phyloP scores from a whole-genome alignment of 1,140 invertebrate species.

The Drosophila saltans region DNA sequence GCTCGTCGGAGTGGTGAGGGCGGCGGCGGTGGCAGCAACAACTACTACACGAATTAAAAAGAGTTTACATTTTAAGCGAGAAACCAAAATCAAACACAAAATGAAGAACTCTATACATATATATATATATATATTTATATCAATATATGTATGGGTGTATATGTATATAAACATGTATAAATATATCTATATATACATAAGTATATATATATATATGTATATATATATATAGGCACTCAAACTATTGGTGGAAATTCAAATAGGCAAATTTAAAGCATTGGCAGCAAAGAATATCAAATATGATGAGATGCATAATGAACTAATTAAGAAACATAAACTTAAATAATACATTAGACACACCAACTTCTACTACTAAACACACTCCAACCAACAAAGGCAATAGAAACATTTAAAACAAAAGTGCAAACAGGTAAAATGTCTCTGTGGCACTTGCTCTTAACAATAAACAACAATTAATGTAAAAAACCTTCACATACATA shows the following conservation, averaged over 20 bases:
- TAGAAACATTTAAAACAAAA: slow-evolving; percentile 24
- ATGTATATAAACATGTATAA: slow-evolving; percentile 21
- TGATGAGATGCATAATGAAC: slow-evolving; percentile 23
- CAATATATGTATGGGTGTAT: neutral
- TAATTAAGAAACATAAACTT: slow-evolving; percentile 14
- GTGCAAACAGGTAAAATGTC: slow-evolving; percentile 17
- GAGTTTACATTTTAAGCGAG: slow-evolving; percentile 24
- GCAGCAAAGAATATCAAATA: slow-evolving; percentile 34
- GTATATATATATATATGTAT: slow-evolving; percentile 15
- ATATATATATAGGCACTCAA: slow-evolving; percentile 18
- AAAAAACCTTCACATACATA: slow-evolving; percentile 23
- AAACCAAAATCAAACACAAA: slow-evolving; percentile 20
- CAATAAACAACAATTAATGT: slow-evolving; percentile 47
- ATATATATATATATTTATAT: slow-evolving; percentile 18
- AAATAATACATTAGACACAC: slow-evolving; percentile 12
- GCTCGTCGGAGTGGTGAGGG: slow-evolving; percentile 14
- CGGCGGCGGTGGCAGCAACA: slow-evolving; percentile 15
- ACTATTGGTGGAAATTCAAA: slow-evolving; percentile 20
- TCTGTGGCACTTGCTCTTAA: slow-evolving; percentile 33
- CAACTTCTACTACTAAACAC: slow-evolving; percentile 1
- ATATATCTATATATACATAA: slow-evolving; percentile 25
- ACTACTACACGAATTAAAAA: slow-evolving; percentile 25
- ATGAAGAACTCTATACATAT: slow-evolving; percentile 12
- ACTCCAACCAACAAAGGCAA: neutral
- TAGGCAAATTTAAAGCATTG: slow-evolving; percentile 43